phyloP scores from a whole-genome alignment of 2,797 vertebrate genomes.

The Leontopithecus rosalia region DNA sequence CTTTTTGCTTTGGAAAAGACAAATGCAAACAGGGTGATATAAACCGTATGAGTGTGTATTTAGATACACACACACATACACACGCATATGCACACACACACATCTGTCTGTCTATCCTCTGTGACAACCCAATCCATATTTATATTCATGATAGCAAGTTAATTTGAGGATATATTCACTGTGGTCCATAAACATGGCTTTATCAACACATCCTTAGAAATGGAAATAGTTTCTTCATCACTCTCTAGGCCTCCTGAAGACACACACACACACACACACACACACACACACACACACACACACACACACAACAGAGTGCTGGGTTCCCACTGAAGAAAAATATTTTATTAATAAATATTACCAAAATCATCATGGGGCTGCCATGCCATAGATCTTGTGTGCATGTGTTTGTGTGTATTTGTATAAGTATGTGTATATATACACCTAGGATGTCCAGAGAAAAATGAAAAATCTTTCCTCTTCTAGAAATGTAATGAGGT shows the following conservation, averaged over 20 bases:
- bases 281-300: too few species aligned
- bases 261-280: too few species aligned
- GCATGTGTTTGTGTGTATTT: background rate
- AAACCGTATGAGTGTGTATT: background rate
- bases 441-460: background rate
- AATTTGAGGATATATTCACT: background rate
- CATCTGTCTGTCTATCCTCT: too few species aligned
- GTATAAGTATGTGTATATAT: rapidly evolving
- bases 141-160: background rate
- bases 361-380: background rate
- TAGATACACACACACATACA: too few species aligned
- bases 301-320: background rate
- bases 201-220: too few species aligned
- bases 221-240: too few species aligned
- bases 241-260: too few species aligned
- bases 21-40: background rate
- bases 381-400: background rate
- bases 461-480: background rate
- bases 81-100: too few species aligned
- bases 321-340: background rate
- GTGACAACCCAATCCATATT: background rate
- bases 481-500: background rate
- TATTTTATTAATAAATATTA: background rate
- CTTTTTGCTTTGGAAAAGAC: background rate
- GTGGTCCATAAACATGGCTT: background rate